A percentile compares a stretch with the other conserved stretches of the same genome.
Conservation (phyloP, 2,888 invertebrate genomes). For the Dendrolimus houi region DNA sequence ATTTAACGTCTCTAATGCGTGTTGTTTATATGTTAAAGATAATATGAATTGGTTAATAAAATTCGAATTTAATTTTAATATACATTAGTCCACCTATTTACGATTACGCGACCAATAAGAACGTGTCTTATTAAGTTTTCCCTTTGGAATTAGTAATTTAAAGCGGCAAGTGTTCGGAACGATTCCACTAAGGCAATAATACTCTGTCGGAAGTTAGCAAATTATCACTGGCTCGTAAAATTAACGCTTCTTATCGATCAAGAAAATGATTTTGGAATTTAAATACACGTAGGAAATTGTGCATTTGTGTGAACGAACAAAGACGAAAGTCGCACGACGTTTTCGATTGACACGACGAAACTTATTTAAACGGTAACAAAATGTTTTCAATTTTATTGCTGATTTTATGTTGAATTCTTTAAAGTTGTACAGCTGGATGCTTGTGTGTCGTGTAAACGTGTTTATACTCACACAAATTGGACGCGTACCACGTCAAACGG, state of each 20-base stretch:
- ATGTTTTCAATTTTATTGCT: slow-evolving; percentile 76
- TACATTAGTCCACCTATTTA: neutral
- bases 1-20: no score
- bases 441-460: slow-evolving; percentile 44
- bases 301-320: slow-evolving; percentile 37
- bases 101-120: slow-evolving; percentile 2
- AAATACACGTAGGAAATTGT: slow-evolving; percentile 37
- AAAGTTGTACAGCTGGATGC: slow-evolving; percentile 57
- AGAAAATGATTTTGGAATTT: slow-evolving; percentile 59
- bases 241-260: slow-evolving; percentile 75
- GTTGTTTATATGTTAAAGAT: neutral
- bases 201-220: slow-evolving; percentile 75
- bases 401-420: slow-evolving; percentile 75
- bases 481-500: slow-evolving; percentile 25
- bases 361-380: slow-evolving; percentile 75
- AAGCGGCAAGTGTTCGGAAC: slow-evolving; percentile 66
- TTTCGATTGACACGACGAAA: slow-evolving; percentile 39
- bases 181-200: slow-evolving; percentile 68
- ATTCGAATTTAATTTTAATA: neutral
- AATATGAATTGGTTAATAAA: neutral
- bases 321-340: slow-evolving; percentile 47
- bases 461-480: slow-evolving; percentile 45
- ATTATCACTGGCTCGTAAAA: slow-evolving; percentile 76
- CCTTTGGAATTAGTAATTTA: slow-evolving; percentile 55
- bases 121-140: slow-evolving; percentile 36